Base-by-base conservation (phyloP, 2,113 vertebrate genomes). In the Saguinus midas region DNA sequence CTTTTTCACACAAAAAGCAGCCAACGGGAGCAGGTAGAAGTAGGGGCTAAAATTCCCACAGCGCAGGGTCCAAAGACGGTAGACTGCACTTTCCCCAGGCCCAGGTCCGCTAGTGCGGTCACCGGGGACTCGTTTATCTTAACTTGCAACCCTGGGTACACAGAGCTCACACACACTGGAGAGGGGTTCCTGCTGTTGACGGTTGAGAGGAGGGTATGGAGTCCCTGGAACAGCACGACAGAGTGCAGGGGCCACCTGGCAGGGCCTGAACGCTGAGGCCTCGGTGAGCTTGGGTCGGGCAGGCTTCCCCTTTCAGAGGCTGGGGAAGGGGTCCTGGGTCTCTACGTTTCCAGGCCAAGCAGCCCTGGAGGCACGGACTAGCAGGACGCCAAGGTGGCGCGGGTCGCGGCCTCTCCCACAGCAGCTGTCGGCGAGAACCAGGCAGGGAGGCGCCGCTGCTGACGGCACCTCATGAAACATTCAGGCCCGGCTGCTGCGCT, bases 381-480 rank as follows among this genome's bases (percentile, higher is more conserved):
- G 57, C 86, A 40, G 66, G 57, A 64, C 5, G 6, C n/a, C 73
- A 2, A 75, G 57, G 37, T 29, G 0, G 27, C 21, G 8, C 0
- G 35, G 78, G 87, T 75, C 6, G 0, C 12, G 78, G 96, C 96
- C 79, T 89, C 91, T 37, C 32, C 43, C 0, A 10, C 17, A 37
- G 84, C 97, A 97, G 95, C 94, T 97, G 96, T 96, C 37, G 13
- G 83, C 32, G 20, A 50, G 80, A 91, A 94, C 64, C 84, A 80
- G 92, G 97, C 96, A 35, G 92, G 52, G 80, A 97, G 96, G 97
- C 91, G 90, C 96, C 87, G 11, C 88, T 21, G 14, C 48, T 78
- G 87, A 95, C 40, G 20, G 96, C 92, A 82, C 83, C 87, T 97
- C 96, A 75, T 96, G 97, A 96, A 98, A 97, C 96, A 94, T 97